phyloP scores from a whole-genome alignment of 2,888 invertebrate species.

The Craniophora ligustri region DNA sequence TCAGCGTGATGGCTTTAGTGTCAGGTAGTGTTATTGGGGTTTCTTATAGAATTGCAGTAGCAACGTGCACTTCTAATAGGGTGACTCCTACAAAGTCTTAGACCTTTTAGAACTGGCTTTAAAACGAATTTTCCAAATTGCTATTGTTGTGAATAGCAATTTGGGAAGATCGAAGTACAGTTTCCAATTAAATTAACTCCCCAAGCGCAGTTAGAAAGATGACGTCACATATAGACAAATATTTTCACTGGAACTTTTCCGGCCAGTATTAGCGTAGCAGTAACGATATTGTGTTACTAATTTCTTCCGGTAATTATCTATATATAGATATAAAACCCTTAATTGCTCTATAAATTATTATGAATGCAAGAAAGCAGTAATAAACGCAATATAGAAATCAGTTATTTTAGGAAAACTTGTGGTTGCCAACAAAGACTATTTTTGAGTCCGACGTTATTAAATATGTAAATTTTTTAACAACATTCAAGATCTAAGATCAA shows the following conservation, averaged over 20 bases:
- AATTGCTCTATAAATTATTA: slow-evolving; percentile 20
- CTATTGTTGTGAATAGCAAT: no score
- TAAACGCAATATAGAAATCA: slow-evolving; percentile 5
- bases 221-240: slow-evolving; percentile 37
- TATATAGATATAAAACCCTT: slow-evolving; percentile 31
- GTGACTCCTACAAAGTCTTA: no score
- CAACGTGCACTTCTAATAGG: no score
- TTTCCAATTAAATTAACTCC: not conserved
- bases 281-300: slow-evolving; percentile 43
- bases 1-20: no score
- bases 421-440: no score
- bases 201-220: slow-evolving; percentile 33
- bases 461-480: no score
- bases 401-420: not conserved
- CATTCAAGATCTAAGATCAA: no score
- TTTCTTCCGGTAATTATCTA: slow-evolving; percentile 41
- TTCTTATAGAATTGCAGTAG: no score
- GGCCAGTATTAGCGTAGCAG: slow-evolving; percentile 17
- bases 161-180: no score
- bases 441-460: not conserved
- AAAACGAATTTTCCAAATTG: no score
- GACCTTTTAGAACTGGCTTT: no score
- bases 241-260: slow-evolving; percentile 34
- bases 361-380: not conserved
- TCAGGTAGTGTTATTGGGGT: no score